These are phyloP conservation scores for Bombus haemorrhoidalis DNA, from an alignment of 1,140 invertebrate genomes.

Conservation along the genomic window DNA sequence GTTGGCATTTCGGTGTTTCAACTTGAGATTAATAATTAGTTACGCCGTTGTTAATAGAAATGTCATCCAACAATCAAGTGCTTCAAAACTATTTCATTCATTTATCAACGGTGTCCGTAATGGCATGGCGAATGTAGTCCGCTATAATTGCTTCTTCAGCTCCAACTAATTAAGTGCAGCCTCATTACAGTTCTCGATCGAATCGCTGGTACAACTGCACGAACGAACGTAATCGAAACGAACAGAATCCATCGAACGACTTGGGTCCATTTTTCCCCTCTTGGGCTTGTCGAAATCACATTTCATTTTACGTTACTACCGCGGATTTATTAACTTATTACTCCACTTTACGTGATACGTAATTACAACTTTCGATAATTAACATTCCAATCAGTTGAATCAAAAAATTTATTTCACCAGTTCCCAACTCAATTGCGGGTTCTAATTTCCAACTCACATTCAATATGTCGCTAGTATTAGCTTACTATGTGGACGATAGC, in stretches of 20 bases:
- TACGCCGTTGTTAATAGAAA: background rate
- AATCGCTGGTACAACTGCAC: background rate
- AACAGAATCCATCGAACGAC: background rate
- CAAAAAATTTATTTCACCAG: no score
- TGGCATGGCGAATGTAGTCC: background rate
- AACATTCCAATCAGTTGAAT: background rate
- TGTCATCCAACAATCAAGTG: background rate
- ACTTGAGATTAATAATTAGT: background rate
- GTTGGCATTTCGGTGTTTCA: background rate
- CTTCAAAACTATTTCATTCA: slow-evolving; percentile 19
- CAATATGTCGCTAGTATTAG: no score
- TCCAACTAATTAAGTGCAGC: slow-evolving; percentile 10
- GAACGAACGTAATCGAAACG: background rate
- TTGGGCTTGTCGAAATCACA: background rate
- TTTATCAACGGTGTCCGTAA: background rate
- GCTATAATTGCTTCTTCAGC: slow-evolving; percentile 14
- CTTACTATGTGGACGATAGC: no score
- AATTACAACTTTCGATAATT: background rate
- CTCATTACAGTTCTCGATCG: slow-evolving; percentile 15
- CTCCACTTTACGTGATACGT: no score
- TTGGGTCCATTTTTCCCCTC: no score
- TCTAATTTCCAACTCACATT: no score
- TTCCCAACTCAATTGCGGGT: no score
- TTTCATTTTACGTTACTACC: background rate
- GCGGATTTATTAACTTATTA: background rate